A percentile compares a stretch with the other conserved stretches of the same genome.
These are phyloP conservation scores for Aromia moschata DNA, from an alignment of 2,888 invertebrate genomes.

Conservation along the genomic window DNA sequence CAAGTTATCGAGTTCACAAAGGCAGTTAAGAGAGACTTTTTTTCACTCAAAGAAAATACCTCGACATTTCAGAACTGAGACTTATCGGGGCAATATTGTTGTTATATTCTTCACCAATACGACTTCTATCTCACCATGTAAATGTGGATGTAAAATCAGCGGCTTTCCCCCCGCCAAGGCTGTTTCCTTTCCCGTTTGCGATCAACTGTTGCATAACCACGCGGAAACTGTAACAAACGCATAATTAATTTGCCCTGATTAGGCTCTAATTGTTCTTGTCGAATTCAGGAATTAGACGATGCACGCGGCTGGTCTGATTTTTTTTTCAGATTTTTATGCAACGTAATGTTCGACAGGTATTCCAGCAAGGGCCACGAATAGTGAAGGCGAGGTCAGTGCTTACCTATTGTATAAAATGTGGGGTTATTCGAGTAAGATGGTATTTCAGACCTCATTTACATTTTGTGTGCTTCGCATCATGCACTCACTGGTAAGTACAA, in stretches of 20 bases:
- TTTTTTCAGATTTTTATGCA: slow-evolving; percentile 12
- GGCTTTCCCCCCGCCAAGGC: too few relatives aligned
- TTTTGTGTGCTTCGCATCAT: slow-evolving; percentile 27
- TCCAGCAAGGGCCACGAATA: slow-evolving; percentile 21
- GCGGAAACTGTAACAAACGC: slow-evolving; percentile 15
- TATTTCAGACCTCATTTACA: slow-evolving; percentile 28
- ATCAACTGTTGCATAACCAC: slow-evolving; percentile 23
- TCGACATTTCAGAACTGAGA: too few relatives aligned
- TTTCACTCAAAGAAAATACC: too few relatives aligned
- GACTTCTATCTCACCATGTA: too few relatives aligned
- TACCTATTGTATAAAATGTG: slow-evolving; percentile 28
- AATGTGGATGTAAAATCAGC: too few relatives aligned
- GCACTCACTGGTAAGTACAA: slow-evolving; percentile 30
- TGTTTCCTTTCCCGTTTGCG: too few relatives aligned
- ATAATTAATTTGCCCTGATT: slow-evolving; percentile 11
- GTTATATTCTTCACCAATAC: too few relatives aligned
- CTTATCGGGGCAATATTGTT: too few relatives aligned
- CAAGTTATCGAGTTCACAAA: too few relatives aligned
- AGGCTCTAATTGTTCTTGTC: slow-evolving; percentile 3
- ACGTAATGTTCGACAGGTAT: slow-evolving; percentile 6
- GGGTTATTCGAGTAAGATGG: slow-evolving; percentile 23
- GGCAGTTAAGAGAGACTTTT: too few relatives aligned
- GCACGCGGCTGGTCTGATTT: background rate
- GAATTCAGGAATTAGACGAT: background rate
- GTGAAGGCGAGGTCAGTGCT: slow-evolving; percentile 35